Evolutionary conservation across 2,888 invertebrate species (phyloP).

Genomic region (Andrena haemorrhoa): DNA sequence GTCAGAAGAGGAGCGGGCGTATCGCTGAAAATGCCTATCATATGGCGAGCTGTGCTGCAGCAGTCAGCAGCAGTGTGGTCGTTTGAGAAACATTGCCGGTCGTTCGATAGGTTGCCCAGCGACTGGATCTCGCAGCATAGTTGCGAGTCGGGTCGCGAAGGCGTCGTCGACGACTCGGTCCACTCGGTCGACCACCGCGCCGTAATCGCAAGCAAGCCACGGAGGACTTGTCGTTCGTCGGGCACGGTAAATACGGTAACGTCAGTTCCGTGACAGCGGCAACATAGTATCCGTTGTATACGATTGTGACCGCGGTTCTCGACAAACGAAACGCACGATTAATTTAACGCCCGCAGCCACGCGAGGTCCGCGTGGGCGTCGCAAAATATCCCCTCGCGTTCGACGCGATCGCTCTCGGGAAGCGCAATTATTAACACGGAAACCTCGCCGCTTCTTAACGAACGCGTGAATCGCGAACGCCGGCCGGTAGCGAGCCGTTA

Average conservation of each 20-base stretch:
- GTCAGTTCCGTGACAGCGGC: conserved; percentile 53
- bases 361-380: conserved; percentile 53
- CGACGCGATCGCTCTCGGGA: conserved; percentile 5
- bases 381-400: conserved; percentile 27
- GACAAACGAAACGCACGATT: conserved; percentile 56
- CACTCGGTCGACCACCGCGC: conserved; percentile 13
- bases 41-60: too few species aligned
- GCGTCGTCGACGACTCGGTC: conserved; percentile 13
- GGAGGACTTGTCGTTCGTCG: conserved; percentile 15
- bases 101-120: conserved; percentile 3
- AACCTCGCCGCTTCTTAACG: conserved; percentile 12
- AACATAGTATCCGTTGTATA: conserved; percentile 50
- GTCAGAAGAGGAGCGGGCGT: neutral
- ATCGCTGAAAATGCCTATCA: neutral
- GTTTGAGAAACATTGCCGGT: neutral
- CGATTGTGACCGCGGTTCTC: conserved; percentile 49
- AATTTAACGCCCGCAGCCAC: conserved; percentile 51
- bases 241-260: conserved; percentile 38
- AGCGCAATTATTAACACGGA: conserved; percentile 32
- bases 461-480: conserved; percentile 35
- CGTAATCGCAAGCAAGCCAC: conserved; percentile 34
- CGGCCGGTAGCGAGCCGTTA: neutral
- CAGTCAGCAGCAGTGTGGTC: neutral
- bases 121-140: neutral
- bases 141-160: conserved; percentile 2